Evolutionary conservation across 2,797 vertebrate genomes (phyloP).

Genomic region (Acropternis orthonyx): DNA sequence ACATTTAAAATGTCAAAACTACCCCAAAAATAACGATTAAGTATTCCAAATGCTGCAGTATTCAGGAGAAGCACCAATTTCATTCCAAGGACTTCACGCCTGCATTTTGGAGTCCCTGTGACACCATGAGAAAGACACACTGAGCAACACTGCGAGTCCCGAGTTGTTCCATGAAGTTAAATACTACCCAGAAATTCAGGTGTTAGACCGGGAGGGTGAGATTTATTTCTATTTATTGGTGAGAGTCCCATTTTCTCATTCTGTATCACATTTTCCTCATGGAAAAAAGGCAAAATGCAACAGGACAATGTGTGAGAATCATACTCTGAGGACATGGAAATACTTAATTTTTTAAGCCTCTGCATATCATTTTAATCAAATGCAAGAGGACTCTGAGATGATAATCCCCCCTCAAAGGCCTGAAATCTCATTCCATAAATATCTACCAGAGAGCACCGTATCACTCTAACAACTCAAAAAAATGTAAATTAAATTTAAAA

Average conservation of each 20-base stretch:
- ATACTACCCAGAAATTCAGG: not conserved
- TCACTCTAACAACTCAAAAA: not conserved
- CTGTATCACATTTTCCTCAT: not conserved
- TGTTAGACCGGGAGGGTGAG: not conserved
- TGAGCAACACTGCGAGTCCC: fast-evolving
- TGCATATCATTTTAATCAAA: not conserved
- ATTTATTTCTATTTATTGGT: not conserved
- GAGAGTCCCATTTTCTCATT: not conserved
- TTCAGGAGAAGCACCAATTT: not conserved
- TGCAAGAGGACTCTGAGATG: not conserved
- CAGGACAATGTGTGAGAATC: not conserved
- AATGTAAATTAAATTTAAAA: not conserved
- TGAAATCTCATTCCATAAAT: not conserved
- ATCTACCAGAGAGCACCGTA: not conserved
- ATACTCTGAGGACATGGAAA: not conserved
- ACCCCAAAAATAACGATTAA: not conserved
- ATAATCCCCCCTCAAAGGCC: fast-evolving
- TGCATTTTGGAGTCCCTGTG: not conserved
- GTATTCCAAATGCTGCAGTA: not conserved
- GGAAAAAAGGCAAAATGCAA: not conserved
- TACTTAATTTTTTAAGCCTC: not conserved
- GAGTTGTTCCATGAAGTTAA: not conserved
- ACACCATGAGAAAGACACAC: not conserved
- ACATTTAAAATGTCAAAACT: not conserved
- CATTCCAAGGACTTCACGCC: fast-evolving